Percentiles rank a stretch among this genome's conserved stretches.
phyloP scores from a whole-genome alignment of 2,113 vertebrate genomes.

The Pipa parva region DNA sequence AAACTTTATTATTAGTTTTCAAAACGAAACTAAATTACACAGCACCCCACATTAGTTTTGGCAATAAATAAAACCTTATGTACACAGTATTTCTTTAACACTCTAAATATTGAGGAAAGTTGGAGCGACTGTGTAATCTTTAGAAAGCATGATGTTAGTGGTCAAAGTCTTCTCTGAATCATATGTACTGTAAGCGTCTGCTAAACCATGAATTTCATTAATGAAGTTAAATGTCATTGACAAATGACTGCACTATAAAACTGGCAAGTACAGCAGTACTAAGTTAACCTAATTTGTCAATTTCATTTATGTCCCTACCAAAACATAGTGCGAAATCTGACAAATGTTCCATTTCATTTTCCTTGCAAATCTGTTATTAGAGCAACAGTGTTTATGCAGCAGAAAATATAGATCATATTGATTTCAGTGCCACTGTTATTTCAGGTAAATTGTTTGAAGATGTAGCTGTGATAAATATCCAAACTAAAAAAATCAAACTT shows the following conservation, averaged over 20 bases:
- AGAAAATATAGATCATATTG: constrained; percentile 80
- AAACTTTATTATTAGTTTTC: too few species aligned
- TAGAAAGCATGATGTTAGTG: too few species aligned
- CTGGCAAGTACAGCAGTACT: constrained; percentile 69
- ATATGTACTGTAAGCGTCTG: constrained; percentile 56
- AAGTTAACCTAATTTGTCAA: constrained; percentile 78
- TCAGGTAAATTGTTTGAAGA: constrained; percentile 85
- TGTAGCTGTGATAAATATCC: constrained; percentile 79
- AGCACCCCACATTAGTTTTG: too few species aligned
- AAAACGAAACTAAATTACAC: too few species aligned
- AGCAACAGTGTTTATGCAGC: constrained; percentile 75
- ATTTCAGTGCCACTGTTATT: constrained; percentile 75
- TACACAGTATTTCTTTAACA: too few species aligned
- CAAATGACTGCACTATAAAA: constrained; percentile 69
- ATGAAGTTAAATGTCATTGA: constrained; percentile 71
- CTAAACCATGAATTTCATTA: constrained; percentile 66
- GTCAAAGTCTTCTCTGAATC: constrained; percentile 66
- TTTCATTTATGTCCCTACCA: constrained; percentile 58
- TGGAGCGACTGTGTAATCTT: too few species aligned
- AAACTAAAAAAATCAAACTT: constrained; percentile 56
- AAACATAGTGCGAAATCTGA: constrained; percentile 50
- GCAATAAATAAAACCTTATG: too few species aligned
- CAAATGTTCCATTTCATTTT: constrained; percentile 51
- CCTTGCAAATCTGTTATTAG: constrained; percentile 63
- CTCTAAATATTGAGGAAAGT: too few species aligned